Base-by-base conservation (phyloP, 2,888 invertebrate species). In the Axea sp. region DNA sequence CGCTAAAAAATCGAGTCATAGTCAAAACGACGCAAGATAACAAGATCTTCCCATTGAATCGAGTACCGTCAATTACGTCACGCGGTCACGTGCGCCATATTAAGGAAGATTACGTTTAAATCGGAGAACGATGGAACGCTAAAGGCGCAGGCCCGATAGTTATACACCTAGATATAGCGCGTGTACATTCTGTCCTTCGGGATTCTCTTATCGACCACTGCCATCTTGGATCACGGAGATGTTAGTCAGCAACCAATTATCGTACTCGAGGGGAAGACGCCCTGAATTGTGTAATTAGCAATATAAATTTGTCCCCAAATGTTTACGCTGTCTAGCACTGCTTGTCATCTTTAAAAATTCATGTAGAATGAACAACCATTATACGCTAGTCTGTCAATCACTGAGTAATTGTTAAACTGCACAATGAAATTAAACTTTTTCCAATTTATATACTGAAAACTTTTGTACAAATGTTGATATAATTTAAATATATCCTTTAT, bases 21-120 rank as follows among this genome's bases (percentile, higher is more conserved):
- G 77, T 71, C 71, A 69, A 57, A 75, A 76, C 69, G 71, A 72
- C 67, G 67, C 65, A 65, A 78, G 79, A 81, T 81, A 81, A 79
- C 73, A 69, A 43, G 59, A 55, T 67, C 59, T 37, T 41, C 53
- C 64, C 64, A 12, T 26, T 47, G 65, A 31, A 77, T 67, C 39
- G 67, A 33, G 47, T 28, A 45, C 57, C 43, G 15, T 37, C 77
- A 80, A 79, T 78, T 77, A 79, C 76, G 79, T 74, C 73, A 77
- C 75, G 67, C 76, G 77, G 81, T 81, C 83, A 83, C 83, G 83
- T 83, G 83, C 80, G 77, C 55, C 73, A 76, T 77, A 82, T 83
- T 82, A 80, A 77, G 77, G 76, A 74, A 82, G 82, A 83, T 83
- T 80, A 81, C 77, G 77, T 78, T 78, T 74, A 78, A 45, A 73